Conservation (phyloP, 2,797 vertebrate genomes). For the Thamnophis elegans region DNA sequence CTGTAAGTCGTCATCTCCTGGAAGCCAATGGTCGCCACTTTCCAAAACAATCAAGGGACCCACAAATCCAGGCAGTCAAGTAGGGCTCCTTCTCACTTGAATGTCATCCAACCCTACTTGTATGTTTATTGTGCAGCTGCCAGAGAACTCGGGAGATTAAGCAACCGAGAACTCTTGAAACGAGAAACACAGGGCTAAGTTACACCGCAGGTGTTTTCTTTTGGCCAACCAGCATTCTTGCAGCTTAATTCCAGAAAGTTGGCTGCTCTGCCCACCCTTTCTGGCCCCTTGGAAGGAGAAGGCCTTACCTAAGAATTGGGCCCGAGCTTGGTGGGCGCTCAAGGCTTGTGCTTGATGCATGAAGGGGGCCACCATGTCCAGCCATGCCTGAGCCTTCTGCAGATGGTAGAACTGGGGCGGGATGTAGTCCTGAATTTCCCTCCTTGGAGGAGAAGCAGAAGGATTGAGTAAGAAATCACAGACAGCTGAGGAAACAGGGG, state of each 20-base stretch:
- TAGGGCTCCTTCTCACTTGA: background rate
- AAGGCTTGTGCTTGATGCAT: conserved; percentile 88
- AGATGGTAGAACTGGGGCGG: conserved; percentile 82
- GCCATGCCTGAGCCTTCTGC: conserved; percentile 82
- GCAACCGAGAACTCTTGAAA: background rate
- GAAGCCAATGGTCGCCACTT: background rate
- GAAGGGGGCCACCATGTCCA: conserved; percentile 84
- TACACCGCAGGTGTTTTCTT: too few relatives aligned
- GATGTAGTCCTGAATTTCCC: conserved; percentile 88
- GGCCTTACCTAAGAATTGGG: conserved; percentile 90
- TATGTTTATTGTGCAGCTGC: background rate
- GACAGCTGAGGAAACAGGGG: background rate
- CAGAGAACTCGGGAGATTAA: background rate
- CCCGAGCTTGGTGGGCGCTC: conserved; percentile 91
- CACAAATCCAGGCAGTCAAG: background rate
- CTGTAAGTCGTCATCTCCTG: background rate
- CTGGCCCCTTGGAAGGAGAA: background rate
- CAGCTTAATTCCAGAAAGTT: background rate
- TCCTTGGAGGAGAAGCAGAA: conserved; percentile 64
- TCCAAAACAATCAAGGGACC: background rate
- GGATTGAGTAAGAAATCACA: background rate
- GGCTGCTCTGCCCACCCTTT: too few relatives aligned
- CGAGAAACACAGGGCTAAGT: background rate
- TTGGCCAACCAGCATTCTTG: background rate
- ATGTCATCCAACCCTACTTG: background rate